These are phyloP conservation scores for Paratilapia polleni DNA, from an alignment of 2,113 vertebrate species.

Conservation along the genomic window DNA sequence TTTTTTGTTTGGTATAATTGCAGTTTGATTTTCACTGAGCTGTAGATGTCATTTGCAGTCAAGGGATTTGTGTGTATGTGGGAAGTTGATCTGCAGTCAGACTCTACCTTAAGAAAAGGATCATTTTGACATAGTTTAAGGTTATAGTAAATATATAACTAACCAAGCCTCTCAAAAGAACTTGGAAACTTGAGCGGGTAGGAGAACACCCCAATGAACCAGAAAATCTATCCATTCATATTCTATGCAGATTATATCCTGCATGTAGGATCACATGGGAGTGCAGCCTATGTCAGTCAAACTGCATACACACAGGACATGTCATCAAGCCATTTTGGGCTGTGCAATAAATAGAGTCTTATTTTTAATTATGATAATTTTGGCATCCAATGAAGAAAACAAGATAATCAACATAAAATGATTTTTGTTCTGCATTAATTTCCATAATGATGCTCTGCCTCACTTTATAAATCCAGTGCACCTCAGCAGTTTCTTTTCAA, in stretches of 20 bases:
- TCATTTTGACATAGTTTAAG: no score
- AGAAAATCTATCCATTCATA: not conserved
- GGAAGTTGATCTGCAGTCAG: no score
- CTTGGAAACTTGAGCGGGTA: no score
- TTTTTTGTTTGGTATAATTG: not conserved
- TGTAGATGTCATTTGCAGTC: not conserved
- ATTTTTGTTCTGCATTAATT: not conserved
- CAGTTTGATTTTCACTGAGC: not conserved
- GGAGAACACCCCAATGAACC: not conserved
- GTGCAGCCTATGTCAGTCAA: not conserved
- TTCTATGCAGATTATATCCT: not conserved
- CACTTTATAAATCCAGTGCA: not conserved
- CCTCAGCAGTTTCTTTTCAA: not conserved
- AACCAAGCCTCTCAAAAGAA: not conserved
- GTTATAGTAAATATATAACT: not conserved
- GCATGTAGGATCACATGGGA: not conserved
- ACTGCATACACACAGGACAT: not conserved
- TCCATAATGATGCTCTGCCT: not conserved
- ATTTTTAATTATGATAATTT: not conserved
- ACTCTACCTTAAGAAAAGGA: not conserved
- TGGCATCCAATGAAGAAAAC: no score
- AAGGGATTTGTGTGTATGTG: not conserved
- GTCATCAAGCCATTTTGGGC: not conserved
- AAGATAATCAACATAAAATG: not conserved
- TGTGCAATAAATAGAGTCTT: not conserved